Conservation (phyloP, 2,113 vertebrate genomes). For the Cyanoramphus novaezelandiae region DNA sequence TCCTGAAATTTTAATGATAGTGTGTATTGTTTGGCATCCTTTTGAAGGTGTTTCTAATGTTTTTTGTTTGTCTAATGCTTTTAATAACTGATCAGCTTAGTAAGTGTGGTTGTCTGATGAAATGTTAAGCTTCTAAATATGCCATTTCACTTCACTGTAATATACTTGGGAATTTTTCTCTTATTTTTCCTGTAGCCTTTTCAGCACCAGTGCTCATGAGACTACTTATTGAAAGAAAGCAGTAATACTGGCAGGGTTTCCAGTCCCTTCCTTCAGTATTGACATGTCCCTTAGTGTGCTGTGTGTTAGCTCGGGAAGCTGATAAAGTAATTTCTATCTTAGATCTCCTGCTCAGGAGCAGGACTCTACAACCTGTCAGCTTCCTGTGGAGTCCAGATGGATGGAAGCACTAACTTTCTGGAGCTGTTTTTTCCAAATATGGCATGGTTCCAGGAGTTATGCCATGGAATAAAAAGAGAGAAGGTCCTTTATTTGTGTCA, state of each 20-base stretch:
- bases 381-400: not conserved
- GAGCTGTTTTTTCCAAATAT: not conserved
- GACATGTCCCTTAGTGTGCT: not conserved
- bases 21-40: not conserved
- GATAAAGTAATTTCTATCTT: not conserved
- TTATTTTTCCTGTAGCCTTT: not conserved
- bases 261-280: not conserved
- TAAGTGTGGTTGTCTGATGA: not conserved
- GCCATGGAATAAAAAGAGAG: not conserved
- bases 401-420: not conserved
- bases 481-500: conserved; percentile 22
- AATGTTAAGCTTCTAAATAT: not conserved
- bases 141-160: not conserved
- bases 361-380: not conserved
- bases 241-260: not conserved
- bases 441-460: not conserved
- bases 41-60: not conserved
- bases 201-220: not conserved
- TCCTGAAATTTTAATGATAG: not conserved
- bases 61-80: not conserved
- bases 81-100: not conserved
- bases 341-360: not conserved
- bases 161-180: not conserved
- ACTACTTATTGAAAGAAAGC: not conserved
- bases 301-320: not conserved